A percentile compares a stretch with the other conserved stretches of the same genome.
Conservation (phyloP, 1,140 invertebrate species). For the Pseudomyrmex concolor region DNA sequence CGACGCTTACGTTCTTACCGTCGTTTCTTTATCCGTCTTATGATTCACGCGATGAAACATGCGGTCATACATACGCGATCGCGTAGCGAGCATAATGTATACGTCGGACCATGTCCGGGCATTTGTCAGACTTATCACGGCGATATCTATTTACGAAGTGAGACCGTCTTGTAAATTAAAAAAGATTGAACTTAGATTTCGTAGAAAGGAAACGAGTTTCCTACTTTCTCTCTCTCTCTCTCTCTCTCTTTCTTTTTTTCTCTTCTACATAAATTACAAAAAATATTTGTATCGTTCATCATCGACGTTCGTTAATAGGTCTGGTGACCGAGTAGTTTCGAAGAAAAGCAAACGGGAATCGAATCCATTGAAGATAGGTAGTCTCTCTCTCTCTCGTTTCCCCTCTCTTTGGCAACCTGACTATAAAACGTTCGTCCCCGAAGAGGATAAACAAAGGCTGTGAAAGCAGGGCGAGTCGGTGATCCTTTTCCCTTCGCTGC, state of each 20-base stretch:
- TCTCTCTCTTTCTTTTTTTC: too few species aligned
- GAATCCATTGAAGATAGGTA: conserved; percentile 14
- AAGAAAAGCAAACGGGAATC: conserved; percentile 23
- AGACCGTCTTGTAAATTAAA: background rate
- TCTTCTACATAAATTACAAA: conserved; percentile 28
- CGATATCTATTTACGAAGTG: conserved; percentile 18
- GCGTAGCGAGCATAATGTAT: background rate
- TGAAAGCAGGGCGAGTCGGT: conserved; percentile 62
- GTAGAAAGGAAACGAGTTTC: background rate
- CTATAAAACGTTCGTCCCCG: conserved; percentile 49
- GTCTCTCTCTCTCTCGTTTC: background rate
- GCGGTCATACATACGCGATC: background rate
- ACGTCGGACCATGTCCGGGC: conserved; percentile 14
- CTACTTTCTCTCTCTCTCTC: too few species aligned
- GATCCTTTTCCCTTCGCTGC: conserved; percentile 22
- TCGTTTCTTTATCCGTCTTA: conserved; percentile 48
- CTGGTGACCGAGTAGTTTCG: background rate
- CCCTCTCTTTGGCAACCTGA: conserved; percentile 2
- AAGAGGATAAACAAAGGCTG: conserved; percentile 67
- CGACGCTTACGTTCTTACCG: background rate
- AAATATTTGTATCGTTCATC: background rate
- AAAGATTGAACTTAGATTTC: conserved; percentile 1
- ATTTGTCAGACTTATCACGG: conserved; percentile 30
- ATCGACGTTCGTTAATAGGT: background rate
- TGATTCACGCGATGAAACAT: conserved; percentile 27